Evolutionary conservation across 2,888 invertebrate genomes (phyloP).

Genomic region (Imbricaverruca yamaguchii): DNA sequence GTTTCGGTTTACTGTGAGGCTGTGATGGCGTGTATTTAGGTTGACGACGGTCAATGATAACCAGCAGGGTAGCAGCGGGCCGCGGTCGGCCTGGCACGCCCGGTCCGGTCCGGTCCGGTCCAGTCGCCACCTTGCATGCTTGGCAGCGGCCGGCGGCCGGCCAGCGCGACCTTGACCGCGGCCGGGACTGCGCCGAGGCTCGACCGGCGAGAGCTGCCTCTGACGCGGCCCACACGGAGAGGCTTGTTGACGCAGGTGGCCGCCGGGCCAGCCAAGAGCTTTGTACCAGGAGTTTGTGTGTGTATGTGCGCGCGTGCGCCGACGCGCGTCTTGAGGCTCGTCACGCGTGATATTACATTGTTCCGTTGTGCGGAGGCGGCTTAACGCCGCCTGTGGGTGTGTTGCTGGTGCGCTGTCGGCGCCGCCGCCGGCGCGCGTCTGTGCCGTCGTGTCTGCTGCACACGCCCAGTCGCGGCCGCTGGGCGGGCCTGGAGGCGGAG

Average conservation of each 20-base stretch:
- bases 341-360: background rate
- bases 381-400: background rate
- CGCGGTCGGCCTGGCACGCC: background rate
- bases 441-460: no score
- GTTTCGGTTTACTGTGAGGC: slow-evolving; percentile 5
- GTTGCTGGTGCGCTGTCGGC: background rate
- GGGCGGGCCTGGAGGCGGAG: no score
- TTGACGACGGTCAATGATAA: background rate
- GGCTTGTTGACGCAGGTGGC: no score
- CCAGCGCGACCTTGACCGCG: background rate
- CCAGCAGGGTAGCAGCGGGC: background rate
- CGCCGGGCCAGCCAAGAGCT: no score
- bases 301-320: no score
- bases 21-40: slow-evolving; percentile 1
- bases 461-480: no score
- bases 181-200: background rate
- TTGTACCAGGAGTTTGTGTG: no score
- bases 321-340: no score
- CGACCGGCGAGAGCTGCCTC: background rate
- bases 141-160: background rate
- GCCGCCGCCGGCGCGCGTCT: background rate
- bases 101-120: background rate
- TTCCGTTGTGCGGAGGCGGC: background rate
- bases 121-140: background rate
- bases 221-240: no score